A percentile compares a stretch with the other conserved stretches of the same genome.
Evolutionary conservation across 2,888 invertebrate species (phyloP).

Genomic region (Campoletis raptor): DNA sequence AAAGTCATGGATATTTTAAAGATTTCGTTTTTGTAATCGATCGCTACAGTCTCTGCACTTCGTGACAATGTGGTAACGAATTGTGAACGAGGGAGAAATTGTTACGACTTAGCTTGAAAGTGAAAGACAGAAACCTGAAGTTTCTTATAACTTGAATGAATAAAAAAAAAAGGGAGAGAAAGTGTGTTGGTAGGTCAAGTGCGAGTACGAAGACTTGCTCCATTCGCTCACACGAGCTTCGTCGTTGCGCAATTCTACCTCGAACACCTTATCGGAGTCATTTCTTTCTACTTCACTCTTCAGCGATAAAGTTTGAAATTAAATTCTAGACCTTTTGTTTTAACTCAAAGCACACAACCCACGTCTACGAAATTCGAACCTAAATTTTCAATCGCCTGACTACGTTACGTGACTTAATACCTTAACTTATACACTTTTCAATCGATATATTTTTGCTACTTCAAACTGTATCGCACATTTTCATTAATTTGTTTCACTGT

Average conservation of each 20-base stretch:
- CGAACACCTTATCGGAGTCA: conserved; percentile 31
- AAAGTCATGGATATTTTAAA: not conserved
- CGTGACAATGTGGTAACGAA: conserved; percentile 1
- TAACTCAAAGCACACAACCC: conserved; percentile 14
- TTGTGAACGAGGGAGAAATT: conserved; percentile 26
- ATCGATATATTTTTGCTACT: conserved; percentile 2
- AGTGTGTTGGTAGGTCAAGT: conserved; percentile 83
- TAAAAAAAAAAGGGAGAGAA: conserved; percentile 77
- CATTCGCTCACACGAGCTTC: conserved; percentile 38
- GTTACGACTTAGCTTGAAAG: conserved; percentile 43
- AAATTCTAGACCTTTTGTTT: conserved; percentile 52
- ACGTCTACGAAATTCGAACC: not conserved
- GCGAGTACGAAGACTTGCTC: conserved; percentile 65
- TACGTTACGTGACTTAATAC: conserved; percentile 32
- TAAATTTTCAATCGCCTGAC: conserved; percentile 25
- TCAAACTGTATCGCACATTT: not conserved
- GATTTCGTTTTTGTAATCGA: not conserved
- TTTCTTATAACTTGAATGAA: conserved; percentile 35
- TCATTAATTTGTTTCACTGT: not conserved
- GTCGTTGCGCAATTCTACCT: conserved; percentile 56
- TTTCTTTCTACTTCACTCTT: conserved; percentile 13
- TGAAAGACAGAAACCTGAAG: conserved; percentile 53
- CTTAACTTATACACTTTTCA: conserved; percentile 18
- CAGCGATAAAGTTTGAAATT: not conserved
- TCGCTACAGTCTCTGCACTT: not conserved